Evolutionary conservation across 2,888 invertebrate genomes (phyloP).

Genomic region (Phaonia tiefii): DNA sequence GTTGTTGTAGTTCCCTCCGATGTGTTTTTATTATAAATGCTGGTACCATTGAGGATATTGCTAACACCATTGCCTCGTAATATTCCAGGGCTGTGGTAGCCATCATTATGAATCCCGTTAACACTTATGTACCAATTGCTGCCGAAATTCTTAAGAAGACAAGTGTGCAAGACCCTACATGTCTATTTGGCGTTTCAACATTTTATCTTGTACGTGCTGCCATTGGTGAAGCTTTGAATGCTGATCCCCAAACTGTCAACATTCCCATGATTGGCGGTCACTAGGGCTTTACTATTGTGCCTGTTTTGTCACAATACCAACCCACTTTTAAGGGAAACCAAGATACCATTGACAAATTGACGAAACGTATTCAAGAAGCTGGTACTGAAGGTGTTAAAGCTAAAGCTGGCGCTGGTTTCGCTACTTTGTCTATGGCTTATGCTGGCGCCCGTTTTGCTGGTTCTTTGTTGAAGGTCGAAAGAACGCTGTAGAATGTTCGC

Average conservation of each 20-base stretch:
- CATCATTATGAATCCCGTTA: too few species aligned
- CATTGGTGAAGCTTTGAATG: conserved; percentile 93
- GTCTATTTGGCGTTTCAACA: conserved; percentile 97
- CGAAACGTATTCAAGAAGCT: conserved; percentile 97
- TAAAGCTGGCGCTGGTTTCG: conserved; percentile 99
- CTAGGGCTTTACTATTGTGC: conserved; percentile 98
- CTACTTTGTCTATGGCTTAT: conserved; percentile 99
- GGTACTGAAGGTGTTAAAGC: conserved; percentile 97
- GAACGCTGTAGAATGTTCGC: conserved; percentile 95
- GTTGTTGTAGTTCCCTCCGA: conserved; percentile 98
- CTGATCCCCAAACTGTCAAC: conserved; percentile 91
- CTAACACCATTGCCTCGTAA: conserved; percentile 88
- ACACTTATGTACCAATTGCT: too few species aligned
- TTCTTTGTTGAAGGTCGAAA: conserved; percentile 89
- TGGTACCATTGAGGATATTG: conserved; percentile 95
- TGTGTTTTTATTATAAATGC: conserved; percentile 99
- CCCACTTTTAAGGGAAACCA: conserved; percentile 90
- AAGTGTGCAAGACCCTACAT: conserved; percentile 93
- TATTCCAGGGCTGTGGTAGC: conserved; percentile 96
- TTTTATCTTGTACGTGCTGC: conserved; percentile 98
- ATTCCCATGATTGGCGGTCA: conserved; percentile 99
- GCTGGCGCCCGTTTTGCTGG: conserved; percentile 96
- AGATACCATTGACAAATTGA: conserved; percentile 91
- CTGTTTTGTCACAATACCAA: conserved; percentile 94
- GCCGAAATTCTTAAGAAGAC: conserved; percentile 95